Evolutionary conservation across 2,797 vertebrate genomes (phyloP).

Genomic region (Hybognathus amarus): DNA sequence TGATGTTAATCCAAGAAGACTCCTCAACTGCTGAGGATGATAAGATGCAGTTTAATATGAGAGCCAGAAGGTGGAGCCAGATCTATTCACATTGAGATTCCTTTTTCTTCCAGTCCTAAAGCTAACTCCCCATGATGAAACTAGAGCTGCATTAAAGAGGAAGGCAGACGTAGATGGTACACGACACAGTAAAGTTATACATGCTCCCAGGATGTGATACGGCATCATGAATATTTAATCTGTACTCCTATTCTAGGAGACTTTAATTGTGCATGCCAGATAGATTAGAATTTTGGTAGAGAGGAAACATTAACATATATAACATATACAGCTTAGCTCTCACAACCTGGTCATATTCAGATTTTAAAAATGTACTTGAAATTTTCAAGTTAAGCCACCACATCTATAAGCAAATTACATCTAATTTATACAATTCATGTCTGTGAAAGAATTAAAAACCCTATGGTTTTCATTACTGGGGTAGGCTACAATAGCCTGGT

Average conservation of each 20-base stretch:
- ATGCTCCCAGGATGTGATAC: constrained; percentile 23
- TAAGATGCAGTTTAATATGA: constrained; percentile 6
- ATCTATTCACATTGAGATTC: constrained; percentile 9
- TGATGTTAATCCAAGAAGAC: background rate
- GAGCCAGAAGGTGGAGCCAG: constrained; percentile 56
- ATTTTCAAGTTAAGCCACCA: background rate
- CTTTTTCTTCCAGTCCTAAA: background rate
- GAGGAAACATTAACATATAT: background rate
- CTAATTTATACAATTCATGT: background rate
- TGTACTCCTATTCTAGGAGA: background rate
- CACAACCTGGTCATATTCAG: background rate
- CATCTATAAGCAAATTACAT: background rate
- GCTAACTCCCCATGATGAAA: background rate
- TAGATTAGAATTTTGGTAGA: background rate
- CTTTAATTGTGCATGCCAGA: background rate
- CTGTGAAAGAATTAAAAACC: background rate
- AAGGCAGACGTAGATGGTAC: constrained; percentile 8
- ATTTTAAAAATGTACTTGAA: background rate
- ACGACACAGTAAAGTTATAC: constrained; percentile 4
- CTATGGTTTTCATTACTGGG: background rate
- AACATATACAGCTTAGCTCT: background rate
- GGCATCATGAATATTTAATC: constrained; percentile 9
- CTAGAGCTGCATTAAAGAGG: constrained; percentile 5
- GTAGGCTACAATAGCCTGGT: background rate
- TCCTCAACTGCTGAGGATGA: background rate